Evolutionary conservation across 2,888 invertebrate genomes (phyloP).

Genomic region (Ormyrus nitidulus): DNA sequence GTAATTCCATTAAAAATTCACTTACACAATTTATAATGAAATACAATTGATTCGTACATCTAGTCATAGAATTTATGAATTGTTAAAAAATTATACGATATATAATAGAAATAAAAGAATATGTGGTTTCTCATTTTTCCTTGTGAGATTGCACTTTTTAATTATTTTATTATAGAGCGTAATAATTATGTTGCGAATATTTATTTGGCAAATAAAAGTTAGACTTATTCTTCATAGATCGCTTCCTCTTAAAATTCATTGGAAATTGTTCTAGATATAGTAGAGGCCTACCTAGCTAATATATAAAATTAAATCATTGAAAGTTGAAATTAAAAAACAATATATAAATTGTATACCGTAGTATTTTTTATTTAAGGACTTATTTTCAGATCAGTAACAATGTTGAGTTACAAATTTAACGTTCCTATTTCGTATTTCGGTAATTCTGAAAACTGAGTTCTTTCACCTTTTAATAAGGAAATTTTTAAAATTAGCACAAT

Average conservation of each 20-base stretch:
- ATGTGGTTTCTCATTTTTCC: neutral
- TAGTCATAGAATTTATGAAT: slow-evolving; percentile 12
- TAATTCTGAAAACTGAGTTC: neutral
- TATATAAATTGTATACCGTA: too few relatives aligned
- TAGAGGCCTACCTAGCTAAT: too few relatives aligned
- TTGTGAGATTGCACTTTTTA: neutral
- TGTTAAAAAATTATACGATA: slow-evolving; percentile 18
- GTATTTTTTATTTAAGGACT: too few relatives aligned
- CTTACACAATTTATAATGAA: neutral
- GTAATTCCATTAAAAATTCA: neutral
- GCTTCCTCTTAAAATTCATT: too few relatives aligned
- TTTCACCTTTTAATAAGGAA: neutral
- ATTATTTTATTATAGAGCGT: neutral
- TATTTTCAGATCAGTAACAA: too few relatives aligned
- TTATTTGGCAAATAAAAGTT: neutral
- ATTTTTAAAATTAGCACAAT: slow-evolving; percentile 27
- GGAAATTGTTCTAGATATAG: too few relatives aligned
- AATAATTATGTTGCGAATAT: neutral
- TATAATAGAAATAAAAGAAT: slow-evolving; percentile 1
- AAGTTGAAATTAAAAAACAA: too few relatives aligned
- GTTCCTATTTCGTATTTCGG: too few relatives aligned
- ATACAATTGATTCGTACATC: slow-evolving; percentile 12
- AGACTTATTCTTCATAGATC: neutral
- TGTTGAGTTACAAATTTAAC: too few relatives aligned
- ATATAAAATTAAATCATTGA: too few relatives aligned